These are phyloP conservation scores for Pachliopta kotzebuea DNA, from an alignment of 2,888 invertebrate genomes.

Conservation along the genomic window DNA sequence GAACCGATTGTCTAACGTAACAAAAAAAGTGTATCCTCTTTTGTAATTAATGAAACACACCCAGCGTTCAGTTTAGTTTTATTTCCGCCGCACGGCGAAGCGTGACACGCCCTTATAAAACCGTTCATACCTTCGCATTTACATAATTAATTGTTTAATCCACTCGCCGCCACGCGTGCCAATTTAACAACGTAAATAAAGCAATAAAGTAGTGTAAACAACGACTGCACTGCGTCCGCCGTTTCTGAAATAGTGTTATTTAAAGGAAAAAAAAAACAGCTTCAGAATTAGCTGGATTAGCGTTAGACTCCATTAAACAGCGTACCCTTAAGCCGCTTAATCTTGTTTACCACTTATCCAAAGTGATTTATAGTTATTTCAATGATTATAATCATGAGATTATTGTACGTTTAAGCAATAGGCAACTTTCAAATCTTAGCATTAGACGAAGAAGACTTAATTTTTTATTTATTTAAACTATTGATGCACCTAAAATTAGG, in stretches of 20 bases:
- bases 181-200: constrained; percentile 43
- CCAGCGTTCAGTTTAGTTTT: constrained; percentile 6
- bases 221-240: constrained; percentile 21
- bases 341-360: background rate
- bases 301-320: background rate
- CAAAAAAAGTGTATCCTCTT: too few species aligned
- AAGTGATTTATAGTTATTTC: background rate
- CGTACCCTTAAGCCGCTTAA: background rate
- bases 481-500: too few species aligned
- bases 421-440: too few species aligned
- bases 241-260: constrained; percentile 2
- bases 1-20: too few species aligned
- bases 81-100: constrained; percentile 13
- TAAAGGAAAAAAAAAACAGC: background rate
- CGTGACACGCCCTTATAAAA: constrained; percentile 26
- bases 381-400: too few species aligned
- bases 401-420: too few species aligned
- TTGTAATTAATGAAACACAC: constrained; percentile 21
- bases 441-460: too few species aligned
- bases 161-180: constrained; percentile 44
- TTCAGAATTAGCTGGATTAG: background rate
- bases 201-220: constrained; percentile 26
- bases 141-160: constrained; percentile 66
- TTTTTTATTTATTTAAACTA: too few species aligned
- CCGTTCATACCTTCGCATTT: constrained; percentile 43